Percentiles rank a stretch among this genome's conserved stretches.
phyloP scores from a whole-genome alignment of 2,888 invertebrate genomes.

The Melanargia galathea region DNA sequence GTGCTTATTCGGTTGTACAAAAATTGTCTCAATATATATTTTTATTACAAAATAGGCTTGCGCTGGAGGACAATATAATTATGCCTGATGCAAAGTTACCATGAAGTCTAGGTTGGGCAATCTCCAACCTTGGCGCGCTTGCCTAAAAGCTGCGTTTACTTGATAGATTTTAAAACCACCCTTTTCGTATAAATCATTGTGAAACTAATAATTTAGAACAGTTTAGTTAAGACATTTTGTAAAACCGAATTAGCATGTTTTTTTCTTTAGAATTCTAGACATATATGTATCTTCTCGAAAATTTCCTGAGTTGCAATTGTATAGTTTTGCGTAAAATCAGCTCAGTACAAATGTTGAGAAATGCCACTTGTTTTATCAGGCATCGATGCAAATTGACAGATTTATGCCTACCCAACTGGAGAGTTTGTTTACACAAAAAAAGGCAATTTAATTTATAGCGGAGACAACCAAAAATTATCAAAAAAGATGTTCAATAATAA shows the following conservation, averaged over 20 bases:
- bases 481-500: constrained; percentile 36
- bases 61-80: no score
- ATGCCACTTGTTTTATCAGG: background rate
- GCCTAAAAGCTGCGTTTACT: no score
- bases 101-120: no score
- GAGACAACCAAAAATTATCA: background rate
- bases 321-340: no score
- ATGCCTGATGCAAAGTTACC: no score
- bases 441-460: background rate
- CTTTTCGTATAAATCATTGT: background rate
- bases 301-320: background rate
- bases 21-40: no score
- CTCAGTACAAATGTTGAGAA: no score
- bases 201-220: background rate
- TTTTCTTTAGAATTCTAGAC: background rate
- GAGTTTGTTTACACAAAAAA: background rate
- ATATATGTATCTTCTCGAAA: background rate
- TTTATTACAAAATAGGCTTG: no score
- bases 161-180: background rate
- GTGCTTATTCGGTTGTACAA: background rate
- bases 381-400: background rate
- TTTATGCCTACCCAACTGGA: background rate
- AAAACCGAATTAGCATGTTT: background rate
- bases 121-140: no score
- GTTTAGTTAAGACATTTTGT: background rate